Conservation (phyloP, 2,888 invertebrate species). For the Drosophila paucipuncta region DNA sequence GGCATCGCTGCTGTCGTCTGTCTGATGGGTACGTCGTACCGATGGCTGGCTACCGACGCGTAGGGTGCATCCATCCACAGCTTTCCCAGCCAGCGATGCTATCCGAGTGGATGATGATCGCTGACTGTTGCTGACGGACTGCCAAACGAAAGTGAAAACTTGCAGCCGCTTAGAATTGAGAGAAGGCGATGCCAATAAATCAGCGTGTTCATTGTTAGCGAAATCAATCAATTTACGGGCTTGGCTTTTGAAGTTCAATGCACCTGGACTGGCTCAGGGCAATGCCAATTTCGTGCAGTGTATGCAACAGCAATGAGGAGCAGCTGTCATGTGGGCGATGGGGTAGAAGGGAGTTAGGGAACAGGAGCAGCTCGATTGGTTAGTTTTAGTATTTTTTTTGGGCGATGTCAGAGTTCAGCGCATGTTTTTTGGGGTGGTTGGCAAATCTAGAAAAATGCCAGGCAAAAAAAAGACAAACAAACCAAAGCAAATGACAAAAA, state of each 20-base stretch:
- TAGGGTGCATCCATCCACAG: constrained; percentile 67
- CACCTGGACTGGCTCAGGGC: constrained; percentile 51
- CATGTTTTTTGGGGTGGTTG: constrained; percentile 76
- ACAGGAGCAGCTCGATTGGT: constrained; percentile 31
- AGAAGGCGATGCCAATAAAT: constrained; percentile 52
- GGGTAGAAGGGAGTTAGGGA: constrained; percentile 3
- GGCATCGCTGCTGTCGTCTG: constrained; percentile 71
- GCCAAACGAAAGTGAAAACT: constrained; percentile 72
- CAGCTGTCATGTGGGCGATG: neutral
- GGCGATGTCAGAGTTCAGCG: constrained; percentile 77
- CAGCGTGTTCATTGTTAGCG: constrained; percentile 54
- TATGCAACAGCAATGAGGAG: constrained; percentile 26
- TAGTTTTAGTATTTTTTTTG: constrained; percentile 11
- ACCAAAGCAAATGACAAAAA: constrained; percentile 10
- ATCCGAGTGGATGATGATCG: constrained; percentile 40
- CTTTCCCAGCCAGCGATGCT: constrained; percentile 55
- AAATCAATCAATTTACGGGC: constrained; percentile 76
- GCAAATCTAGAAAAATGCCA: constrained; percentile 79
- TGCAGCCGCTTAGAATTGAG: constrained; percentile 64
- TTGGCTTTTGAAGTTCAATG: constrained; percentile 63
- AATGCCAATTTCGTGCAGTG: constrained; percentile 48
- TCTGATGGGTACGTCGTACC: constrained; percentile 27
- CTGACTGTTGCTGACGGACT: constrained; percentile 67
- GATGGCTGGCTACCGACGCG: constrained; percentile 52
- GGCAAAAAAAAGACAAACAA: constrained; percentile 25